phyloP scores from a whole-genome alignment of 2,888 invertebrate genomes.

The Timema cristinae region DNA sequence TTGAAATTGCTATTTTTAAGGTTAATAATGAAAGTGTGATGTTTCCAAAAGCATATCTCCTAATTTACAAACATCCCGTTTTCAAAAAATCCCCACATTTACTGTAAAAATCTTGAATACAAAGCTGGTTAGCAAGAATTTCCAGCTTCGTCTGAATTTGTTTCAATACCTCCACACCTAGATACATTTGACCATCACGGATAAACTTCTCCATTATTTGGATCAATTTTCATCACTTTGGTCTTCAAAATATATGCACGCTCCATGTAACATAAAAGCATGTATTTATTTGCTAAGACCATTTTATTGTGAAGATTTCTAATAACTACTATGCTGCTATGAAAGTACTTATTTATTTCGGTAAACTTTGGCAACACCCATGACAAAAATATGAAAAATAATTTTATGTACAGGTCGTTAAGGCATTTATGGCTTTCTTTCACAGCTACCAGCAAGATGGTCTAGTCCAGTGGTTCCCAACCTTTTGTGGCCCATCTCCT shows the following conservation, averaged over 20 bases:
- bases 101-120: not conserved
- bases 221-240: conserved; percentile 25
- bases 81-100: too few relatives aligned
- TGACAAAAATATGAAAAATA: conserved; percentile 29
- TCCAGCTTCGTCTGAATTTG: not conserved
- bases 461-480: too few relatives aligned
- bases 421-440: conserved; percentile 24
- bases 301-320: conserved; percentile 23
- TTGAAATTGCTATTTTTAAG: too few relatives aligned
- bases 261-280: not conserved
- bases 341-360: conserved; percentile 29
- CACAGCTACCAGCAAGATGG: conserved; percentile 17
- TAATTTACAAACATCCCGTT: too few relatives aligned
- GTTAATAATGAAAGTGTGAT: too few relatives aligned
- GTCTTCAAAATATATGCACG: conserved; percentile 25
- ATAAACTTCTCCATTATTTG: conserved; percentile 24
- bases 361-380: conserved; percentile 29
- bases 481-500: too few relatives aligned
- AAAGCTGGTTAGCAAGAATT: not conserved
- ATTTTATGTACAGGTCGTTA: conserved; percentile 25
- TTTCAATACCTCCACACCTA: conserved; percentile 22
- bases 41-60: too few relatives aligned
- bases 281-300: conserved; percentile 22
- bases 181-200: conserved; percentile 29
- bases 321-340: conserved; percentile 28